phyloP scores from a whole-genome alignment of 1,140 invertebrate species.

The Solenopsis fugax region DNA sequence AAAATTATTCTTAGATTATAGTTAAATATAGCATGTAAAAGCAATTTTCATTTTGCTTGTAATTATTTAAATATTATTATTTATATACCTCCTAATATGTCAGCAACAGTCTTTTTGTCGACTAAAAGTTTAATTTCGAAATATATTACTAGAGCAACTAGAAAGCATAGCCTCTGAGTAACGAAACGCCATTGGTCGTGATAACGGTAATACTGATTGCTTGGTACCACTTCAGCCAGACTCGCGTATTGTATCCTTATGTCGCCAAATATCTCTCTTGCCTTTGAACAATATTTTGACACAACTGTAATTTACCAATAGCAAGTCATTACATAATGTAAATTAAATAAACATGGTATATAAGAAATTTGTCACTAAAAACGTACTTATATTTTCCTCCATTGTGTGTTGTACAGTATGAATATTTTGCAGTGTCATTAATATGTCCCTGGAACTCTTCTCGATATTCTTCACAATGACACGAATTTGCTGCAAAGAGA shows the following conservation, averaged over 20 bases:
- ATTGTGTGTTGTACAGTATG: constrained; percentile 86
- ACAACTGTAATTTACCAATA: constrained; percentile 85
- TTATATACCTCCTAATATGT: constrained; percentile 91
- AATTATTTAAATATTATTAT: constrained; percentile 28
- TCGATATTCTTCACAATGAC: constrained; percentile 90
- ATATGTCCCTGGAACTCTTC: constrained; percentile 89
- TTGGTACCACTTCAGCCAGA: constrained; percentile 88
- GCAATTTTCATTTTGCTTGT: neutral
- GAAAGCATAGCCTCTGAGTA: constrained; percentile 93
- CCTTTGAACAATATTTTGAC: constrained; percentile 87
- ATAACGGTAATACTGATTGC: constrained; percentile 91
- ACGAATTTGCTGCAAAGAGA: constrained; percentile 89
- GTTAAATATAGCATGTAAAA: neutral
- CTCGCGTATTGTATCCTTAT: constrained; percentile 88
- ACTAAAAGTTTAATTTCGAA: constrained; percentile 92
- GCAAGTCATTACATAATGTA: constrained; percentile 19
- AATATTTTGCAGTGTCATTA: constrained; percentile 91
- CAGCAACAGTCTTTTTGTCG: constrained; percentile 91
- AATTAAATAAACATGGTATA: neutral
- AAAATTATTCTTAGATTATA: constrained; percentile 32
- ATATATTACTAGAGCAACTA: constrained; percentile 93
- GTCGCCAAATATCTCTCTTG: constrained; percentile 87
- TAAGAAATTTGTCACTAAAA: neutral
- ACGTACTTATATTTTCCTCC: constrained; percentile 87
- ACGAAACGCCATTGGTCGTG: constrained; percentile 95